Evolutionary conservation across 2,888 invertebrate species (phyloP), one percentile per base, ranked within the genome.

Genomic region (Lithophane semibrunnea): DNA sequence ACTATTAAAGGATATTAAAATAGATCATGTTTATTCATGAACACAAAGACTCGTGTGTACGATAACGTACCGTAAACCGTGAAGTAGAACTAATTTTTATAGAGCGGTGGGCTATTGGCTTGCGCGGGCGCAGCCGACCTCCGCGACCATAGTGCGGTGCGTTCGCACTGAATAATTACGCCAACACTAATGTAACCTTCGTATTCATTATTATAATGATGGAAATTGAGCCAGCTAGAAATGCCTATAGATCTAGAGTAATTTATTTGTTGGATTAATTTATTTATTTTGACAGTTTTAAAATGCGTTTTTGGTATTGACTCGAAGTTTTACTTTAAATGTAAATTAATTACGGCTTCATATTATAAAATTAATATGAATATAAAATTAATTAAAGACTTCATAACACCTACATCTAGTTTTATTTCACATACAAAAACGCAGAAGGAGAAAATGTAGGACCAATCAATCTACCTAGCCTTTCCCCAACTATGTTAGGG

Each of bases 131-230:
- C 75, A 73, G 47, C 67, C 68, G 85, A 84, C 86, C 89, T 88
- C 82, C 71, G n/a, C 71, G 71, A 18, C 76, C 75, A 79, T 67
- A 77, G 77, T 79, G 78, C 71, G 68, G 80, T 80, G 80, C 90
- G 88, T 77, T 87, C 78, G 82, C 86, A 81, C 88, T 88, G 88
- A 88, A 90, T 89, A 91, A 89, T 91, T 90, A 90, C 87, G 78
- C 86, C 83, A 80, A 89, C 88, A 88, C 84, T 82, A 79, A 88
- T 84, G 37, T 85, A 86, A 88, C 88, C 88, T 90, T 88, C 87
- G 82, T 61, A 84, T 81, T 82, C 76, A 86, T 85, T 83, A 79
- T 75, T 58, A 21, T 73, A 75, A 83, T 80, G 24, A 68, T 79
- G 52, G 68, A 82, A 84, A 84, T 84, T 72, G 52, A 76, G 29